Evolutionary conservation across 2,888 invertebrate species (phyloP), one percentile per base, ranked within the genome.

Genomic region (Oxystoma pomonae): DNA sequence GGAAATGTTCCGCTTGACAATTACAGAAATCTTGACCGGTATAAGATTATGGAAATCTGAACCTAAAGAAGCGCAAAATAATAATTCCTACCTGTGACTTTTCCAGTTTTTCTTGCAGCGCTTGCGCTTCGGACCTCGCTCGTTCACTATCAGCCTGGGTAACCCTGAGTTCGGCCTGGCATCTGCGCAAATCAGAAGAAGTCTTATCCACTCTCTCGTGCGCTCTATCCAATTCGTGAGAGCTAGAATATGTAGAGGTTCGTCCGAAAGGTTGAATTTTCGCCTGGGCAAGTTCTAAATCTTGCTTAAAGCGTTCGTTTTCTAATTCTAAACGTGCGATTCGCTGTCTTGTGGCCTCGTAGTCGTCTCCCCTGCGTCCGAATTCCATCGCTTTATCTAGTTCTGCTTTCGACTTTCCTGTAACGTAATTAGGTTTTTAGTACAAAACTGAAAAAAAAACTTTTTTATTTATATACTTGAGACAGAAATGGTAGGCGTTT

Each of bases 121-220:
- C 90, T 57, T 91, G 87, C 0, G 93, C 90, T 78, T 95, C 94
- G 35, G 89, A 85, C 65, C 91, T 86, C 56, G 92, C 90, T 76
- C 96, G 85, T 75, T 96, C 96, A 70, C 91, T 92, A 78, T 96
- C 96, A 55, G 94, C 91, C 79, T 94, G 94, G 62, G 94, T 94
- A 55, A 95, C 94, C 76, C 96, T 86, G 63, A 96, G 83, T 78
- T 96, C 96, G 7, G 96, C 95, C 75, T 92, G 92, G 60, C 93
- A 92, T 69, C 95, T 85, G 74, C 96, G 86, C 70, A 96, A 82
- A 70, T 96, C 96, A 53, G 91, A 87, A 17, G 92, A 84, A 3
- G 87, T 85, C 81, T 94, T 95, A 78, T 96, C 96, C 58, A 92
- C 90, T 63, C 92, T 87, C 76, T 95, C 92, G 80, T 91, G 90